Conservation (phyloP, 1,140 invertebrate genomes). For the Gyrodactylus salaris region DNA sequence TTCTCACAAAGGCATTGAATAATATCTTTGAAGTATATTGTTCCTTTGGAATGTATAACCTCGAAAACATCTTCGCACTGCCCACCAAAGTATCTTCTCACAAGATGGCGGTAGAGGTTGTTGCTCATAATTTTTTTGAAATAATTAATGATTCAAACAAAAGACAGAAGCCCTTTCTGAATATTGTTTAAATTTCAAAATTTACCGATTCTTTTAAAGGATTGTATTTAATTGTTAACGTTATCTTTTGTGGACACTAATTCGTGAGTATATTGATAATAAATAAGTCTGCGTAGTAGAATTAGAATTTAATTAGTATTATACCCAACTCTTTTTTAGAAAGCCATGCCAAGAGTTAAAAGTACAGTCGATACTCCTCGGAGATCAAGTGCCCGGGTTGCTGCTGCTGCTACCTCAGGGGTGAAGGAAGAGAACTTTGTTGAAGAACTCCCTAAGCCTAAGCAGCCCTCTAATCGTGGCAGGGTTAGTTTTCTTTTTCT, state of each 20-base stretch:
- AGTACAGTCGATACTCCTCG: neutral
- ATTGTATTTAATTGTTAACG: no score
- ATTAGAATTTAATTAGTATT: neutral
- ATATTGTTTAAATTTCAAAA: neutral
- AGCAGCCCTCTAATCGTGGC: neutral
- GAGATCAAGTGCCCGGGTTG: neutral
- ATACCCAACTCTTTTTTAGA: neutral
- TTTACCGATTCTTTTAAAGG: no score
- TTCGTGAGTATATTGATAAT: no score
- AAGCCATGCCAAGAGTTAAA: neutral
- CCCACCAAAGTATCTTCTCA: neutral
- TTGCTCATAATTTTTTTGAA: neutral
- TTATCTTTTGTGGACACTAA: no score
- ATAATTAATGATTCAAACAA: neutral
- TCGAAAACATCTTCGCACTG: neutral
- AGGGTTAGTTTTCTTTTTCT: neutral
- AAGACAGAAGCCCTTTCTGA: neutral
- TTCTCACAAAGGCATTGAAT: neutral
- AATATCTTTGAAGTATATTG: neutral
- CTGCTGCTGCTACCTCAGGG: neutral
- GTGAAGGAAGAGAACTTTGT: neutral
- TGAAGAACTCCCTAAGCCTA: neutral
- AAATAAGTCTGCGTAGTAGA: no score
- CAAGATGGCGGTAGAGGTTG: neutral
- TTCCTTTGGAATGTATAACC: neutral